Conservation (phyloP, 2,797 vertebrate species). For the Hydrophis major region DNA sequence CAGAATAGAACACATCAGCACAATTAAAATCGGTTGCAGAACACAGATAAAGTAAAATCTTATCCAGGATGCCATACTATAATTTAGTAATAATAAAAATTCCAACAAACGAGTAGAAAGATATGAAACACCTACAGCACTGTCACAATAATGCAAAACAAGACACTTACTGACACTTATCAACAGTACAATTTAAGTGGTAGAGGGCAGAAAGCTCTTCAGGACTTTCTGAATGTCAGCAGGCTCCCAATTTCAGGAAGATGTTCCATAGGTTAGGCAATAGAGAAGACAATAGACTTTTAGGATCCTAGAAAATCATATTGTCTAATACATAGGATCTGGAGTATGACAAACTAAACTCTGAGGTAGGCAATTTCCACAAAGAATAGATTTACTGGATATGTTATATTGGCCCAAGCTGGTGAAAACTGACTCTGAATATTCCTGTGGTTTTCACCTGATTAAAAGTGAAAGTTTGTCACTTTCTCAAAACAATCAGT, state of each 20-base stretch:
- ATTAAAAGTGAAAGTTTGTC: no score
- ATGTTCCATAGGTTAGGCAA: not conserved
- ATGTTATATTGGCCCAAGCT: no score
- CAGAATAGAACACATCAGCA: slow-evolving; percentile 36
- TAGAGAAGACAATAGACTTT: not conserved
- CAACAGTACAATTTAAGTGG: not conserved
- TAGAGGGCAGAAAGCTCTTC: not conserved
- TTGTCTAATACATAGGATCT: not conserved
- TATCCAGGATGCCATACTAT: not conserved
- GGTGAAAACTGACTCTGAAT: no score
- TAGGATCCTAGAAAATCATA: not conserved
- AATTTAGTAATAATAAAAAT: not conserved
- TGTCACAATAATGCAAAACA: not conserved
- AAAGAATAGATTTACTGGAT: no score
- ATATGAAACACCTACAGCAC: not conserved
- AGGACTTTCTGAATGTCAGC: not conserved
- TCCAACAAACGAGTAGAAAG: not conserved
- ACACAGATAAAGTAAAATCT: not conserved
- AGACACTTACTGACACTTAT: not conserved
- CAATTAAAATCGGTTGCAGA: slow-evolving; percentile 23
- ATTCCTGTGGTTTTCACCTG: no score
- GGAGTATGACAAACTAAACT: not conserved
- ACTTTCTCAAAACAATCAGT: no score
- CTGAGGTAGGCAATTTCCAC: no score
- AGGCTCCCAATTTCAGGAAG: not conserved